Base-by-base conservation (phyloP, 2,888 invertebrate species). In the Drosophila testacea region DNA sequence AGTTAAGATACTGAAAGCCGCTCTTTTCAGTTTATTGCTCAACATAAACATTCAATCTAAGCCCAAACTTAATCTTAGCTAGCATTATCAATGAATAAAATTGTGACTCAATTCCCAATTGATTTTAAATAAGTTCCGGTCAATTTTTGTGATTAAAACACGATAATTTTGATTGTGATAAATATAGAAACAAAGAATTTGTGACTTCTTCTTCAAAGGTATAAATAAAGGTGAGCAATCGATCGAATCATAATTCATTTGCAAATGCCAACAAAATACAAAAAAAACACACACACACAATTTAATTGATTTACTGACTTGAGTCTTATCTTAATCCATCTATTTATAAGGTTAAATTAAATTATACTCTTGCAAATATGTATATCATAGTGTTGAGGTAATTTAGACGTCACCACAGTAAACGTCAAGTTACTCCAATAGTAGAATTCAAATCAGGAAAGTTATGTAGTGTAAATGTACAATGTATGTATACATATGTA, bases 301-400 rank as follows among this genome's bases (percentile, higher is more conserved):
- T 47, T 69, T 65, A 61, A 69, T 57, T 57, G 57, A 57, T 56
- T 56, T 57, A 47, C 16, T n/a, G 36, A 57, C 57, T 57, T 47
- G 7, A 27, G 6, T 47, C 46, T 57, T 57, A 57, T 57, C 57
- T 47, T 9, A 57, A 57, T 46, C 57, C 36, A 57, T 57, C 57
- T 57, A 57, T 57, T 57, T 57, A 57, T 57, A 57, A 47, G 38
- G 28, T 38, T 56, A 46, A 56, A 57, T 57, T 47, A 38, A 57
- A 57, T 57, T 6, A 57, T 47, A 47, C 46, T 47, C 46, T 34
- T 27, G 41, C 10, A 9, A 34, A 13, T 32, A 27, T 27, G 9
- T 32, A 27, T 38, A 9, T 38, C 38, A 30, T 30, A 11, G 39
- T 10, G 27, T 36, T 47, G 13, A 27, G 44, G 13, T 44, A 44